Percentiles rank a stretch among this genome's conserved stretches.
Conservation (phyloP, 1,140 invertebrate genomes). For the Limonius californicus region DNA sequence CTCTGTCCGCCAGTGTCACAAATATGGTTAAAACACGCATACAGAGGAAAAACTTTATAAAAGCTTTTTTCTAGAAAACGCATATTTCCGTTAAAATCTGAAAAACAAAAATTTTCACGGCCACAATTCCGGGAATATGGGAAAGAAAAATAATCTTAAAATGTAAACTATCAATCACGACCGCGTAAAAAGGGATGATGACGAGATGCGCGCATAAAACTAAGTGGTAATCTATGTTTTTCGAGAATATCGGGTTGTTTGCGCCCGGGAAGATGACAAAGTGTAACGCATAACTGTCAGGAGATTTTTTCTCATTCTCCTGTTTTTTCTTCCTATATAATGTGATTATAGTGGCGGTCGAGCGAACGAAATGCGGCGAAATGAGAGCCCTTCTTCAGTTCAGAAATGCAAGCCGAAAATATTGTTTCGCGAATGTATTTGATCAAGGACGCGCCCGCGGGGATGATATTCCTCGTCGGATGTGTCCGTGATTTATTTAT, state of each 20-base stretch:
- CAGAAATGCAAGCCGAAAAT: background rate
- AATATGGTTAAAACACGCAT: too few relatives aligned
- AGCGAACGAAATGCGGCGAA: background rate
- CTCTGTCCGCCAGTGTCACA: too few relatives aligned
- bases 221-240: conserved; percentile 12
- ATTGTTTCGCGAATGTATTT: background rate
- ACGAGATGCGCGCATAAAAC: background rate
- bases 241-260: background rate
- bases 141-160: too few relatives aligned
- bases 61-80: too few relatives aligned
- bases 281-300: background rate
- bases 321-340: conserved; percentile 2
- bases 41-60: too few relatives aligned
- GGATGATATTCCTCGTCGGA: too few relatives aligned
- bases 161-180: background rate
- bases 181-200: background rate
- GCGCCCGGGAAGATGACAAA: background rate
- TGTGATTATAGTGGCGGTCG: background rate
- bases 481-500: too few relatives aligned
- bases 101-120: too few relatives aligned
- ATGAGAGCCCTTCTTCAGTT: background rate
- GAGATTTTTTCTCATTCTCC: background rate
- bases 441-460: too few relatives aligned
- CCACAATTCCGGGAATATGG: too few relatives aligned
- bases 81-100: too few relatives aligned